Percentiles rank a stretch among this genome's conserved stretches.
Evolutionary conservation across 1,140 invertebrate species (phyloP).

Genomic region (Plectus sambesii): DNA sequence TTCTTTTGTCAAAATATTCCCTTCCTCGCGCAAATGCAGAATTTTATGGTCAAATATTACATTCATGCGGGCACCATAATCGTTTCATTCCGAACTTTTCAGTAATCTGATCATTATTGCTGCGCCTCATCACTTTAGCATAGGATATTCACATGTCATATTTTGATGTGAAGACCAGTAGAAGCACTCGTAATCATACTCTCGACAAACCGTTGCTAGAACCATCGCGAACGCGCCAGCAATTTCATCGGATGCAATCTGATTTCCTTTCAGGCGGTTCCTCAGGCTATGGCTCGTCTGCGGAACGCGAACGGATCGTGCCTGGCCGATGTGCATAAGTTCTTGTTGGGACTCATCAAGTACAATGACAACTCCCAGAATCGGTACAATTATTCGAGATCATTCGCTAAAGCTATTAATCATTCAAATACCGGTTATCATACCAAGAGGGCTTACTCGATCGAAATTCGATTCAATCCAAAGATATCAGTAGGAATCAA

Average conservation of each 20-base stretch:
- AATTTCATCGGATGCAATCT: slow-evolving; percentile 21
- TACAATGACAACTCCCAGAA: slow-evolving; percentile 94
- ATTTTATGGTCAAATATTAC: too few relatives aligned
- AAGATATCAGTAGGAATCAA: background rate
- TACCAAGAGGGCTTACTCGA: background rate
- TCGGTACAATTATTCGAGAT: slow-evolving; percentile 14
- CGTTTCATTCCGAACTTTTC: too few relatives aligned
- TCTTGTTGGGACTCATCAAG: slow-evolving; percentile 87
- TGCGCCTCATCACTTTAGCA: too few relatives aligned
- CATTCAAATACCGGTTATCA: background rate
- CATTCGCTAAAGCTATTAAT: background rate
- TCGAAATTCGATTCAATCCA: too few relatives aligned
- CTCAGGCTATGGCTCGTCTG: slow-evolving; percentile 75
- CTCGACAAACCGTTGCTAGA: slow-evolving; percentile 13
- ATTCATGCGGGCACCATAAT: too few relatives aligned
- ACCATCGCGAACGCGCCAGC: background rate
- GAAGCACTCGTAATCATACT: slow-evolving; percentile 4
- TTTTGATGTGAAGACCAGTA: background rate
- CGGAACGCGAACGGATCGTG: slow-evolving; percentile 83
- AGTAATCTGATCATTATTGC: too few relatives aligned
- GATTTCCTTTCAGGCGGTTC: slow-evolving; percentile 57
- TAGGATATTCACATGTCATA: background rate
- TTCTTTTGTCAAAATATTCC: too few relatives aligned
- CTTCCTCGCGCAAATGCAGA: too few relatives aligned
- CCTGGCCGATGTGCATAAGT: slow-evolving; percentile 79